Evolutionary conservation across 1,140 invertebrate species (phyloP).

Genomic region (Cherax destructor): DNA sequence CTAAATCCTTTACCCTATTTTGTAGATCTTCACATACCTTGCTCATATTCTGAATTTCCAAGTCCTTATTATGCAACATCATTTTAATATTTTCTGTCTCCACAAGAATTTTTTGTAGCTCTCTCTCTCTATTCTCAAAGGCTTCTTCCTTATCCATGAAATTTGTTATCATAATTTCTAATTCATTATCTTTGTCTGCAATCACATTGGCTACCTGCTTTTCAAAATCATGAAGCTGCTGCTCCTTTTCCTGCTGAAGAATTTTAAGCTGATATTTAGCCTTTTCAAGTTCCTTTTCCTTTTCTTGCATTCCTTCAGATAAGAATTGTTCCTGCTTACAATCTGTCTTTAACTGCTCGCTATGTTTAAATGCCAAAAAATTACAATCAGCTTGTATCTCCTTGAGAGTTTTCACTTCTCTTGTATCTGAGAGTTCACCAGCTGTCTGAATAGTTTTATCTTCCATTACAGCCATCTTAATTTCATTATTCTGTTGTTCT

Average conservation of each 20-base stretch:
- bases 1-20: slow-evolving; percentile 15
- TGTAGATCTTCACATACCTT: neutral
- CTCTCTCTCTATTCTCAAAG: slow-evolving; percentile 23
- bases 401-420: neutral
- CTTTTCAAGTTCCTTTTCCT: slow-evolving; percentile 6
- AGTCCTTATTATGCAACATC: slow-evolving; percentile 5
- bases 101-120: neutral
- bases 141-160: slow-evolving; percentile 51
- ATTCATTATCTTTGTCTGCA: slow-evolving; percentile 51
- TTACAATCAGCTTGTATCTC: neutral
- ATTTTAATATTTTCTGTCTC: slow-evolving; percentile 2
- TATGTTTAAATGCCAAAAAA: neutral
- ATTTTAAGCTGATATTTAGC: neutral
- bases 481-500: neutral
- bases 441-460: neutral
- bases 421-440: neutral
- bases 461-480: neutral
- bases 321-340: neutral
- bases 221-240: neutral
- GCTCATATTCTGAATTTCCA: neutral
- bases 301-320: slow-evolving; percentile 19
- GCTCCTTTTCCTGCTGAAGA: slow-evolving; percentile 25
- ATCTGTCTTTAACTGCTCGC: neutral
- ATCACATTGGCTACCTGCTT: slow-evolving; percentile 6
- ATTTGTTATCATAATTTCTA: slow-evolving; percentile 45